Percentiles rank a stretch among this genome's conserved stretches.
Conservation (phyloP, 2,113 vertebrate species). For the Otolemur garnettii region DNA sequence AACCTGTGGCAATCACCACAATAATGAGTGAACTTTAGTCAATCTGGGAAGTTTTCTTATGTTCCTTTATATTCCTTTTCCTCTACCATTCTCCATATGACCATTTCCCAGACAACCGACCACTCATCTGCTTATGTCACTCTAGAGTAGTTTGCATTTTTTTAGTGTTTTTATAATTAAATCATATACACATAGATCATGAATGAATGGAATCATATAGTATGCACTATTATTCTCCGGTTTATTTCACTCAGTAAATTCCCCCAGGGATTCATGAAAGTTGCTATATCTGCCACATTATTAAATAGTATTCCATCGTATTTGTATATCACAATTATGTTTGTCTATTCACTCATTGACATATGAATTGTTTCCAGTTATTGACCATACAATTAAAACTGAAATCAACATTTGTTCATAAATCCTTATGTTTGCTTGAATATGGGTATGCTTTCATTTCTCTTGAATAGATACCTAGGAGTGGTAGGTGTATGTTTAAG, state of each 20-base stretch:
- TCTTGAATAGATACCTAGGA: background rate
- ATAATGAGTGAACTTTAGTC: background rate
- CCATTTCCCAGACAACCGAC: background rate
- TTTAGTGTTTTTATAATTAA: background rate
- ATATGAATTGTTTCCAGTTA: background rate
- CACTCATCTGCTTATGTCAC: background rate
- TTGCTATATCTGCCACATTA: background rate
- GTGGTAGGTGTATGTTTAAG: background rate
- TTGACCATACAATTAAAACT: background rate
- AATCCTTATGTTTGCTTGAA: background rate
- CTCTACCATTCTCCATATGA: background rate
- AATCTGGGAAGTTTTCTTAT: background rate
- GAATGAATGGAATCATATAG: background rate
- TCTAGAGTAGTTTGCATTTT: background rate
- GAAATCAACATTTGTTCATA: background rate
- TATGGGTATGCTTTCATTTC: background rate
- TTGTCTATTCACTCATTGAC: background rate
- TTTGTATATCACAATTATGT: background rate
- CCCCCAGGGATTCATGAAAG: background rate
- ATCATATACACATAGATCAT: no score
- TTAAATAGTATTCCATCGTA: background rate
- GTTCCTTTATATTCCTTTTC: background rate
- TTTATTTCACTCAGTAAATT: slow-evolving; percentile 19
- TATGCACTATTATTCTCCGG: background rate
- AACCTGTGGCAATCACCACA: background rate